phyloP scores from a whole-genome alignment of 2,113 vertebrate species.

The Gorsachius goisagi region DNA sequence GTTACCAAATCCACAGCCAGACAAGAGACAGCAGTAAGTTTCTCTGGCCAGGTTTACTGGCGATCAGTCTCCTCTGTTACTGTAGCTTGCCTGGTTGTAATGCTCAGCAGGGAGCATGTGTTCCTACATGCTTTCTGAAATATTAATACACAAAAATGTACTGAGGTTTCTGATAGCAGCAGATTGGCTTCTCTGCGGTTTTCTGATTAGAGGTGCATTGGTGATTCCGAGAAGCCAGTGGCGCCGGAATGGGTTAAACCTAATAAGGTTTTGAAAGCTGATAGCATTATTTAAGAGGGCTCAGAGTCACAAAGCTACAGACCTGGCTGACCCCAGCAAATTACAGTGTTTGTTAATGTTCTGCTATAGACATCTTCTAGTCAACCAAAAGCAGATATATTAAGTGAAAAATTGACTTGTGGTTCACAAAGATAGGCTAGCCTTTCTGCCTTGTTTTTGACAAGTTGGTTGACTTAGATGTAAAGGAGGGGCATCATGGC shows the following conservation, averaged over 20 bases:
- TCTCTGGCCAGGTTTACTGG: conserved; percentile 22
- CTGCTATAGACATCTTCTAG: conserved; percentile 71
- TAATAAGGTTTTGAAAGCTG: conserved; percentile 89
- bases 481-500: not conserved
- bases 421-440: conserved; percentile 60
- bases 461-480: conserved; percentile 8
- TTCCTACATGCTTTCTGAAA: conserved; percentile 83
- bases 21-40: conserved; percentile 43
- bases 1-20: conserved; percentile 60
- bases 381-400: conserved; percentile 73
- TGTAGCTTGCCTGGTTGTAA: conserved; percentile 67
- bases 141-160: conserved; percentile 89
- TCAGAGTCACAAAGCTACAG: conserved; percentile 68
- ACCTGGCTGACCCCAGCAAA: conserved; percentile 74
- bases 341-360: conserved; percentile 77
- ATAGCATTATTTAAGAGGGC: conserved; percentile 81
- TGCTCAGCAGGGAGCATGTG: conserved; percentile 80
- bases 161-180: conserved; percentile 84
- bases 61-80: conserved; percentile 50
- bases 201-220: conserved; percentile 81
- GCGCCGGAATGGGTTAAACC: conserved; percentile 86
- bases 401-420: conserved; percentile 80
- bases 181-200: conserved; percentile 83
- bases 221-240: conserved; percentile 87
- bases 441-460: conserved; percentile 50